A percentile compares a stretch with the other conserved stretches of the same genome.
phyloP scores from a whole-genome alignment of 2,797 vertebrate genomes.

The Anas flavirostris region DNA sequence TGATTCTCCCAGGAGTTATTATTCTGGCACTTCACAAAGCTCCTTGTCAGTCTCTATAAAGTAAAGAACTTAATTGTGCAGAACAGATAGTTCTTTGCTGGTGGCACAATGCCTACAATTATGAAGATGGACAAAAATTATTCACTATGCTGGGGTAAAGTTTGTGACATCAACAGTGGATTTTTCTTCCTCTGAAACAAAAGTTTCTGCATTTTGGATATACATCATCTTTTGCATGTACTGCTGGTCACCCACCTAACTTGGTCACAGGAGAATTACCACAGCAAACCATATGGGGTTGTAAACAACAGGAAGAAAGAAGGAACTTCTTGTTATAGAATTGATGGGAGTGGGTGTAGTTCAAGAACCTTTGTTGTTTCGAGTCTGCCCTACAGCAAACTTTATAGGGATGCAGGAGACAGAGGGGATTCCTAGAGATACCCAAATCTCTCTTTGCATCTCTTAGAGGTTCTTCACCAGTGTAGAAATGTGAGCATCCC shows the following conservation, averaged over 20 bases:
- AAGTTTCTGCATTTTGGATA: neutral
- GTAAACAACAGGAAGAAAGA: neutral
- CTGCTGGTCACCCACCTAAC: neutral
- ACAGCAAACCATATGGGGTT: neutral
- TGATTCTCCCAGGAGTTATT: constrained; percentile 6
- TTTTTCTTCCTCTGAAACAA: neutral
- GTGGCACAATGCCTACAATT: neutral
- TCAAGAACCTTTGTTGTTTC: neutral
- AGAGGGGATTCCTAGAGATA: neutral
- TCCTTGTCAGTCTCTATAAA: neutral
- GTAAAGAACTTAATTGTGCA: constrained; percentile 34
- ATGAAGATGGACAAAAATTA: neutral
- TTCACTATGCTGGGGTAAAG: neutral
- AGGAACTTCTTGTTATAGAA: neutral
- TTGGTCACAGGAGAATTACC: neutral
- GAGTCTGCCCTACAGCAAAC: neutral
- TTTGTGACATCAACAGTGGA: neutral
- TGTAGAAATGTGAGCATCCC: neutral
- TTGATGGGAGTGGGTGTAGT: neutral
- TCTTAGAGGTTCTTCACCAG: neutral
- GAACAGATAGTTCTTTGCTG: neutral
- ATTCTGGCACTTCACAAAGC: constrained; percentile 36
- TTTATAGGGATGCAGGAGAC: neutral
- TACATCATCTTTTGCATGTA: neutral
- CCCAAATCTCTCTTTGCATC: neutral